Evolutionary conservation across 2,888 invertebrate species (phyloP).

Genomic region (Ferrisia virgata): DNA sequence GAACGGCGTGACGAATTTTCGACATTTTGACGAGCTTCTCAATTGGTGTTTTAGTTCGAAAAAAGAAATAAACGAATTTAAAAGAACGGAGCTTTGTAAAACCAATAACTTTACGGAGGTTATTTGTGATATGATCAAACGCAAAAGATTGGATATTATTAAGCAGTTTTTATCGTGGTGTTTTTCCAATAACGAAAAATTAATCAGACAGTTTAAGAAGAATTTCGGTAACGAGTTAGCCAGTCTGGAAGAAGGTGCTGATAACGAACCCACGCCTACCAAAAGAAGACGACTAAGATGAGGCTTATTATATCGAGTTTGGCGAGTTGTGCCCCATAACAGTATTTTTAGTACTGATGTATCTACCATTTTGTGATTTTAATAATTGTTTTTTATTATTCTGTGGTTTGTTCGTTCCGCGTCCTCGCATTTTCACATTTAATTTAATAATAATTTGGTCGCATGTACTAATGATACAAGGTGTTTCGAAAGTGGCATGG

Average conservation of each 20-base stretch:
- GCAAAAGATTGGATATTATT: not conserved
- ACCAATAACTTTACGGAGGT: not conserved
- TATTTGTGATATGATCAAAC: slow-evolving; percentile 16
- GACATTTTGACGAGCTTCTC: not conserved
- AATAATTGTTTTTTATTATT: too few relatives aligned
- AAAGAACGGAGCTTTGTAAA: slow-evolving; percentile 1
- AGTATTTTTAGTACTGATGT: too few relatives aligned
- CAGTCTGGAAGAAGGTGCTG: not conserved
- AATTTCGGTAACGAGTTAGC: slow-evolving; percentile 14
- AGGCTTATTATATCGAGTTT: too few relatives aligned
- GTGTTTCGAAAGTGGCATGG: too few relatives aligned
- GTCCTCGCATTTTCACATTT: too few relatives aligned
- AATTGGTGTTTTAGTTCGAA: not conserved
- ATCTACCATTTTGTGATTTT: too few relatives aligned
- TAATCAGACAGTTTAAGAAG: not conserved
- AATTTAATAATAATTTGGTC: too few relatives aligned
- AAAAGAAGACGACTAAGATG: not conserved
- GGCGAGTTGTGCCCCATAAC: too few relatives aligned
- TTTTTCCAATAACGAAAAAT: not conserved
- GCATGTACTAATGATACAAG: too few relatives aligned
- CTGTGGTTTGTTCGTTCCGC: too few relatives aligned
- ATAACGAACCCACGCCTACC: not conserved
- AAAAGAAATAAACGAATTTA: not conserved
- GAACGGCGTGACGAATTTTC: not conserved
- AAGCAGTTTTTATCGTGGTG: slow-evolving; percentile 7